Evolutionary conservation across 2,113 vertebrate genomes (phyloP), one percentile per base, ranked within the genome.

Genomic region (Clarias macrocephalus): DNA sequence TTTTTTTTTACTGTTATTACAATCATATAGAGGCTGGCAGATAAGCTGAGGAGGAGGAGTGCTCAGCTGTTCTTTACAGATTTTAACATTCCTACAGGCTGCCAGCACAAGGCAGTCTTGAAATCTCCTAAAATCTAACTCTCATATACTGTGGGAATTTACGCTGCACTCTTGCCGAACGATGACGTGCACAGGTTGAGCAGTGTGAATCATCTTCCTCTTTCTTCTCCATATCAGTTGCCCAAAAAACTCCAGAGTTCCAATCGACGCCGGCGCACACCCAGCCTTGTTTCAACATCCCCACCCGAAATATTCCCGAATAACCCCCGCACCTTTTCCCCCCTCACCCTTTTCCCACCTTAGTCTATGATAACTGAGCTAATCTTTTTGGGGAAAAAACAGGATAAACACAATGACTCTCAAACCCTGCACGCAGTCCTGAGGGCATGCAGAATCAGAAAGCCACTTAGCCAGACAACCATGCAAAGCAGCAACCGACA

Each of bases 401-500:
- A 82, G 56, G 57, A 57, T 16, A n/a, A 56, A 63, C 81, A 76
- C 48, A 19, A 56, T 8, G 25, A 30, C 52, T 30, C 33, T 19
- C 85, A 65, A 33, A 28, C 11, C 19, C 54, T 25, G 21, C 9
- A 42, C 82, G 87, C 80, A 75, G 30, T 37, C 62, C 81, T 21
- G 65, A 52, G 15, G 25, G 30, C 37, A 63, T 5, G 59, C 30
- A 3, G 75, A 87, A 42, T 52, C 73, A 86, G 60, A 66, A 68
- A 83, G 80, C 30, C 63, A 80, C 73, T 80, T 80, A 85, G 54
- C 60, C 85, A 86, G 65, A 85, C 82, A 79, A n/a, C 52, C 85
- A 90, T 90, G 89, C 89, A 90, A 88, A 90, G 72, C 85, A 88
- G 87, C 81, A 88, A 88, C 89, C 82, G 85, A 88, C 80, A 86